Evolutionary conservation across 2,888 invertebrate genomes (phyloP).

Genomic region (Muscina levida): DNA sequence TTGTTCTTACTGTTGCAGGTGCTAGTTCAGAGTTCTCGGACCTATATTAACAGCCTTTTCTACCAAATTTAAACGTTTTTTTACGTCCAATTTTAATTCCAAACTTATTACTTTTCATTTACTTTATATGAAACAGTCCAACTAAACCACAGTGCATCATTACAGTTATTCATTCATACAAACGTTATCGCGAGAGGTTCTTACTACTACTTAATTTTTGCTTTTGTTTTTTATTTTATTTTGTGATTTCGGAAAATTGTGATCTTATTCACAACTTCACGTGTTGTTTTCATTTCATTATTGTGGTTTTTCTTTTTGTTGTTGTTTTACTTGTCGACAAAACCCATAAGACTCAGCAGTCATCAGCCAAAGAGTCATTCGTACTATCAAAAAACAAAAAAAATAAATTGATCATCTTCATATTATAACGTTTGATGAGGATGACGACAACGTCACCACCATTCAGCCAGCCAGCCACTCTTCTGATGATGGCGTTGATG

Average conservation of each 20-base stretch:
- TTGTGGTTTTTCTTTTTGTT: no score
- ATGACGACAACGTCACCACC: constrained; percentile 36
- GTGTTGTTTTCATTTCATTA: constrained; percentile 39
- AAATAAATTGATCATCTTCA: constrained; percentile 63
- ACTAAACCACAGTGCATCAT: constrained; percentile 14
- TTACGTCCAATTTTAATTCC: no score
- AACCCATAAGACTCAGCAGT: constrained; percentile 29
- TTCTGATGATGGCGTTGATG: no score
- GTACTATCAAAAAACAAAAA: constrained; percentile 53
- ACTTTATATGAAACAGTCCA: background rate
- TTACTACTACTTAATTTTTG: background rate
- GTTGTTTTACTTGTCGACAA: constrained; percentile 13
- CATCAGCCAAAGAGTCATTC: no score
- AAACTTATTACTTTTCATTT: no score
- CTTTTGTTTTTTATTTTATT: no score
- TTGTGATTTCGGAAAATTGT: constrained; percentile 44
- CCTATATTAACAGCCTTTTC: no score
- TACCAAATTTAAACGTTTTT: no score
- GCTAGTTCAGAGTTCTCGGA: no score
- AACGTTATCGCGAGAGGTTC: constrained; percentile 17
- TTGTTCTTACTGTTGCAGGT: no score
- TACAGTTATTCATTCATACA: constrained; percentile 49
- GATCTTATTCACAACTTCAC: constrained; percentile 61
- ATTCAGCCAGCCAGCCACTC: no score
- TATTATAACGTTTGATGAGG: constrained; percentile 33